Base-by-base conservation (phyloP, 2,113 vertebrate species). In the Percina caprodes region DNA sequence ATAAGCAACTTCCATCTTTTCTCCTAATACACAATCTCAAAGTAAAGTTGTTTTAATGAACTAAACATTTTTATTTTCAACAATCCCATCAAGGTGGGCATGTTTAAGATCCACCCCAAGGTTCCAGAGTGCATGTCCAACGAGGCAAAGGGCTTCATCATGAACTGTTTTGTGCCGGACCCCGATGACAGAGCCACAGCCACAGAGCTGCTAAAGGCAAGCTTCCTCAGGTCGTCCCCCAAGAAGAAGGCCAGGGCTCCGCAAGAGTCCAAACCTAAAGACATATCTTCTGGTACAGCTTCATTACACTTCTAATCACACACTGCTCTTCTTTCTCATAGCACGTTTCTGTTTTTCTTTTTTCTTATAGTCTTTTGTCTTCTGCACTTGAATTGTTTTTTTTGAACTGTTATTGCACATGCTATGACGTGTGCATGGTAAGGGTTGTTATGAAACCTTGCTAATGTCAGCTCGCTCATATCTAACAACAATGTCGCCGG, bases 61-160 rank as follows among this genome's bases (percentile, higher is more conserved):
- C 9, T 18, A 24, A 65, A 30, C 11, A 55, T 10, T 62, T 61
- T 56, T 15, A 7, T 71, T 76, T 73, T 48, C 9, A 68, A 68
- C 24, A 30, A 61, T 79, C 55, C 49, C 10, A 35, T 55, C 26
- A 33, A 98, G 97, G 97, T 99, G 73, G 97, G 97, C 75, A 99
- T 99, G 97, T 99, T 97, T 84, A 99, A 99, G 93, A 96, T 97
- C 71, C 97, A 99, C 82, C 97, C 97, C 0, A 94, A 94, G 42
- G 92, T 99, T 61, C 97, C 97, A 0, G 87, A 94, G 74, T 95
- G 95, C 87, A 96, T 99, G 95, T 98, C 97, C 0, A 93, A 91
- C 0, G 86, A 94, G 61, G 97, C 97, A 35, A 97, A 96, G 87
- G 79, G 51, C 52, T 98, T 98, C 92, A 94, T 99, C 80, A 96